phyloP scores from a whole-genome alignment of 2,113 vertebrate species.

The Paralichthys olivaceus region DNA sequence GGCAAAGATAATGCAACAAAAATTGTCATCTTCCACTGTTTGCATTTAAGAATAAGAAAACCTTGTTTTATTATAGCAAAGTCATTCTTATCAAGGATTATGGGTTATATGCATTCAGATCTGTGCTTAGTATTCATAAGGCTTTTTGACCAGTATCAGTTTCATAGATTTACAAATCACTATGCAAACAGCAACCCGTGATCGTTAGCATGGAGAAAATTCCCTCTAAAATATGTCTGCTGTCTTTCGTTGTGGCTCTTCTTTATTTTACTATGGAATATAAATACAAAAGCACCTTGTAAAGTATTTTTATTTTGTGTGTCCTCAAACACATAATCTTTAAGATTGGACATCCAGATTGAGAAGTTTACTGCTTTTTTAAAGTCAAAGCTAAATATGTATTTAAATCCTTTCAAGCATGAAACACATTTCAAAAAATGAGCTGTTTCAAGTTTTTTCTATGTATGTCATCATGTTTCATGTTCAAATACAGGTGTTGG shows the following conservation, averaged over 20 bases:
- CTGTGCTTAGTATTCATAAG: constrained; percentile 47
- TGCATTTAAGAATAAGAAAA: constrained; percentile 50
- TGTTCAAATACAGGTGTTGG: neutral
- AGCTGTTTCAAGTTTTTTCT: neutral
- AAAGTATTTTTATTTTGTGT: constrained; percentile 2
- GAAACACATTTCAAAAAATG: neutral
- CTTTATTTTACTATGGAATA: constrained; percentile 22
- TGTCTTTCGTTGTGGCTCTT: constrained; percentile 15
- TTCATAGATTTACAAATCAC: constrained; percentile 33
- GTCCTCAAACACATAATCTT: constrained; percentile 8
- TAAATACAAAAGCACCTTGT: neutral
- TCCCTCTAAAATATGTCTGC: constrained; percentile 13
- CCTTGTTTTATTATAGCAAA: constrained; percentile 36
- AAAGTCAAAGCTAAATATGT: neutral
- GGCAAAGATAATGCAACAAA: constrained; percentile 39
- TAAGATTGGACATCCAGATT: neutral
- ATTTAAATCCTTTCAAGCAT: constrained; percentile 6
- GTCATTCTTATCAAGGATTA: constrained; percentile 55
- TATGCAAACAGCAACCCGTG: constrained; percentile 31
- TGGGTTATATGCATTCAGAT: constrained; percentile 44
- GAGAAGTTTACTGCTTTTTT: neutral
- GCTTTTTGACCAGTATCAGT: constrained; percentile 23
- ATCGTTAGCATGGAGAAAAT: constrained; percentile 29
- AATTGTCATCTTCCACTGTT: constrained; percentile 63
- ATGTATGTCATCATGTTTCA: neutral